Percentiles rank a stretch among this genome's conserved stretches.
Conservation (phyloP, 2,888 invertebrate species). For the Eupelmus urozonus region DNA sequence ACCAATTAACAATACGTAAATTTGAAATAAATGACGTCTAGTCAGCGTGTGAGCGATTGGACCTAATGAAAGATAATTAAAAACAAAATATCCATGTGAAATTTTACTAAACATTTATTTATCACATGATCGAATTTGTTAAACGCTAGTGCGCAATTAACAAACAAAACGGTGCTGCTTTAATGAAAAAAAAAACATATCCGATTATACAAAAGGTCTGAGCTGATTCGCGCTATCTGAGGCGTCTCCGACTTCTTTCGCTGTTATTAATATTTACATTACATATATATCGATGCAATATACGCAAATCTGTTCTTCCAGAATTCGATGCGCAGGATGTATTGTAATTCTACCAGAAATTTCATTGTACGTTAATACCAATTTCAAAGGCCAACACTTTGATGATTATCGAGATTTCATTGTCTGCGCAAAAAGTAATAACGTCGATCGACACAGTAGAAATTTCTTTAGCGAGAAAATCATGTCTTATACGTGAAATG, state of each 20-base stretch:
- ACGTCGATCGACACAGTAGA: neutral
- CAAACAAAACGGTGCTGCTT: constrained; percentile 48
- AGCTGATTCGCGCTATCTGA: constrained; percentile 53
- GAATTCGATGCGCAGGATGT: constrained; percentile 60
- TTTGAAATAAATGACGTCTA: constrained; percentile 37
- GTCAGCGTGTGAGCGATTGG: constrained; percentile 34
- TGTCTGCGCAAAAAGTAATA: neutral
- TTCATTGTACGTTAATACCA: constrained; percentile 4
- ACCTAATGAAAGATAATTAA: constrained; percentile 23
- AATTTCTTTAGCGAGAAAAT: neutral
- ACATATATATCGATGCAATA: constrained; percentile 63
- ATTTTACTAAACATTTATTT: neutral
- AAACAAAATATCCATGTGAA: neutral
- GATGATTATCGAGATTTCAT: neutral
- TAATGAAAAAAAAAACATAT: constrained; percentile 49
- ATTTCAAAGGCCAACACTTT: constrained; percentile 11
- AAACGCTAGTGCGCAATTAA: constrained; percentile 3
- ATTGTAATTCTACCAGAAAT: constrained; percentile 38
- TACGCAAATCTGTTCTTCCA: constrained; percentile 76
- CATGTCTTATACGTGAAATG: constrained; percentile 13
- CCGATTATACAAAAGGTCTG: constrained; percentile 32
- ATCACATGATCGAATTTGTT: neutral
- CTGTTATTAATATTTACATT: constrained; percentile 59
- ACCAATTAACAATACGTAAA: neutral
- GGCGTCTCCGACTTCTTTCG: constrained; percentile 64